phyloP scores from a whole-genome alignment of 2,797 vertebrate genomes.

The Schizopygopsis pylzovi region DNA sequence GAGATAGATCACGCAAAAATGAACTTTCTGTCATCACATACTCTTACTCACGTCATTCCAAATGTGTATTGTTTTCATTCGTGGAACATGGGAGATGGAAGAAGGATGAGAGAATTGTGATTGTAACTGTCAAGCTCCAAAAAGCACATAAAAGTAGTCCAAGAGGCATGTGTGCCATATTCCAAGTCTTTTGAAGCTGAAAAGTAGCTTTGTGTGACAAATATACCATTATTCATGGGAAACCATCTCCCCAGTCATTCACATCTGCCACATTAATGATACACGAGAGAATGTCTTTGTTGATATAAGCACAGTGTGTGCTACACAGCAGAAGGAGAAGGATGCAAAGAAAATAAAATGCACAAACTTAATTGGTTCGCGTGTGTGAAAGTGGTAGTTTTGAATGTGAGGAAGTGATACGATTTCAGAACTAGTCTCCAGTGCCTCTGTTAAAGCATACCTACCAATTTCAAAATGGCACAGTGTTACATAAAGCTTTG shows the following conservation, averaged over 20 bases:
- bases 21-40: conserved; percentile 14
- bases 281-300: conserved; percentile 8
- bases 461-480: not conserved
- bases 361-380: not conserved
- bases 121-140: conserved; percentile 40
- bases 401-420: not conserved
- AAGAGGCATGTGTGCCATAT: not conserved
- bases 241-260: conserved; percentile 3
- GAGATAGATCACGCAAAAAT: conserved; percentile 24
- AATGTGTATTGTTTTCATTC: conserved; percentile 15
- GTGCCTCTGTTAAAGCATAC: not conserved
- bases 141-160: conserved; percentile 39
- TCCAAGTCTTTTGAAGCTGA: conserved; percentile 17
- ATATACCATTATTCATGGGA: conserved; percentile 17
- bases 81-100: conserved; percentile 18
- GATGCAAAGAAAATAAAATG: not conserved
- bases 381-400: not conserved
- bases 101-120: conserved; percentile 10
- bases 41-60: not conserved
- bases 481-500: not conserved
- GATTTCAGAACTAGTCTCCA: not conserved
- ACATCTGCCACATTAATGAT: conserved; percentile 29
- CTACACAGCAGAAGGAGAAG: conserved; percentile 5
- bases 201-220: conserved; percentile 19
- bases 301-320: conserved; percentile 15